A percentile compares a stretch with the other conserved stretches of the same genome.
Conservation (phyloP, 2,797 vertebrate genomes). For the Phaenicophaeus curvirostris region DNA sequence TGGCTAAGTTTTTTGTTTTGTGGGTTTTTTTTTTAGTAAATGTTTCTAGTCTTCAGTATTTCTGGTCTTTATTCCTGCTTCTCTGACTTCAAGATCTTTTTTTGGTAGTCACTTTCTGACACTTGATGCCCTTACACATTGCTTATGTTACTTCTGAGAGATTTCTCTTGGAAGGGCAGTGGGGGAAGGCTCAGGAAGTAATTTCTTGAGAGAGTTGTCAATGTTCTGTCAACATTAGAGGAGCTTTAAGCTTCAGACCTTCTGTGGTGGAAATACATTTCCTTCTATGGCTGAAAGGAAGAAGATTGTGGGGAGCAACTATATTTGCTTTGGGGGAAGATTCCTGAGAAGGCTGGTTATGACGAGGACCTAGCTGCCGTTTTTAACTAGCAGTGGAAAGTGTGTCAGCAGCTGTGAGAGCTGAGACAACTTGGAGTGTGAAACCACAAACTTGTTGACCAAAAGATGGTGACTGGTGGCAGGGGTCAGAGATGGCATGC, state of each 20-base stretch:
- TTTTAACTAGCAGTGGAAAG: neutral
- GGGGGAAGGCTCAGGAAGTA: rapidly evolving
- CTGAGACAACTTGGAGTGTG: neutral
- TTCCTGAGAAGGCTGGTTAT: neutral
- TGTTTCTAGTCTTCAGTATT: neutral
- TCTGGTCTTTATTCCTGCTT: neutral
- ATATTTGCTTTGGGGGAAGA: rapidly evolving
- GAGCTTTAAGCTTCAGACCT: neutral
- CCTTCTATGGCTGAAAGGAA: neutral
- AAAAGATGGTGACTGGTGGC: neutral
- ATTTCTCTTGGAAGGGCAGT: neutral
- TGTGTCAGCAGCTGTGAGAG: neutral
- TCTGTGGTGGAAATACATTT: neutral
- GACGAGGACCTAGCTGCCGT: neutral
- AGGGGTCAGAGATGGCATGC: neutral
- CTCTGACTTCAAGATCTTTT: neutral
- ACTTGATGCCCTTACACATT: neutral
- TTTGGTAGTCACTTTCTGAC: neutral
- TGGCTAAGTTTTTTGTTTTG: neutral
- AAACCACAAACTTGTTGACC: neutral
- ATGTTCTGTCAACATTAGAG: neutral
- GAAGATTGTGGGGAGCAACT: neutral
- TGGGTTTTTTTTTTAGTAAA: neutral
- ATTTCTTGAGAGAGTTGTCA: neutral
- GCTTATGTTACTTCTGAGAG: neutral